Conservation (phyloP, 1,140 invertebrate species). For the Meteorus sp. region DNA sequence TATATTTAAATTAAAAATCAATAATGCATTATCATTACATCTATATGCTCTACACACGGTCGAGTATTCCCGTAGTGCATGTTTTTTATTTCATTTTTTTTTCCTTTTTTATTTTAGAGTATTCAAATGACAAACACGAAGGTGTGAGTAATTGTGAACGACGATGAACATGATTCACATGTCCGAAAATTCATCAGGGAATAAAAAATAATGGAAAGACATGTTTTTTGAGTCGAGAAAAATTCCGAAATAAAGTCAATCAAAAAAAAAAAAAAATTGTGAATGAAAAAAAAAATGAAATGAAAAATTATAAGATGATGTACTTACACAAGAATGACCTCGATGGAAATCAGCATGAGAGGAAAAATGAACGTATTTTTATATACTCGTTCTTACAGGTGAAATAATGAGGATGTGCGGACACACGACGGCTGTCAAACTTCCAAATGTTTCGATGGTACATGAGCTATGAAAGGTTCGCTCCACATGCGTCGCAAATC, state of each 20-base stretch:
- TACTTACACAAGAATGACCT: slow-evolving; percentile 39
- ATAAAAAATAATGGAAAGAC: background rate
- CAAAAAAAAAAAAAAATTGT: background rate
- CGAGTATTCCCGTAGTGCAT: slow-evolving; percentile 6
- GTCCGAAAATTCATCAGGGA: background rate
- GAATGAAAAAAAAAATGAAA: background rate
- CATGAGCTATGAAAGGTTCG: slow-evolving; percentile 89
- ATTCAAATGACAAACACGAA: slow-evolving; percentile 9
- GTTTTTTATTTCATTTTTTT: too few species aligned
- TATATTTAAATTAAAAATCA: slow-evolving; percentile 12
- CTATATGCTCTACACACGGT: slow-evolving; percentile 6
- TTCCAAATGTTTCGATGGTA: slow-evolving; percentile 74
- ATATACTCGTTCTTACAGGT: slow-evolving; percentile 27
- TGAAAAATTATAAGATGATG: slow-evolving; percentile 20
- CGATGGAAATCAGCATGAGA: slow-evolving; percentile 31
- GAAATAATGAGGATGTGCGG: slow-evolving; percentile 10
- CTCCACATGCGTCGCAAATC: slow-evolving; percentile 97
- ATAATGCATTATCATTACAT: slow-evolving; percentile 5
- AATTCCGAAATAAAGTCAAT: background rate
- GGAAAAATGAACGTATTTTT: slow-evolving; percentile 21
- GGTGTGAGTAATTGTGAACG: background rate
- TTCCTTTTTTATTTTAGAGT: too few species aligned
- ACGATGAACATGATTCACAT: background rate
- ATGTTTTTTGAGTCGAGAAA: background rate
- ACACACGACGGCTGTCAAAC: slow-evolving; percentile 62